Base-by-base conservation (phyloP, 1,140 invertebrate genomes). In the Neomicropteryx cornuta region DNA sequence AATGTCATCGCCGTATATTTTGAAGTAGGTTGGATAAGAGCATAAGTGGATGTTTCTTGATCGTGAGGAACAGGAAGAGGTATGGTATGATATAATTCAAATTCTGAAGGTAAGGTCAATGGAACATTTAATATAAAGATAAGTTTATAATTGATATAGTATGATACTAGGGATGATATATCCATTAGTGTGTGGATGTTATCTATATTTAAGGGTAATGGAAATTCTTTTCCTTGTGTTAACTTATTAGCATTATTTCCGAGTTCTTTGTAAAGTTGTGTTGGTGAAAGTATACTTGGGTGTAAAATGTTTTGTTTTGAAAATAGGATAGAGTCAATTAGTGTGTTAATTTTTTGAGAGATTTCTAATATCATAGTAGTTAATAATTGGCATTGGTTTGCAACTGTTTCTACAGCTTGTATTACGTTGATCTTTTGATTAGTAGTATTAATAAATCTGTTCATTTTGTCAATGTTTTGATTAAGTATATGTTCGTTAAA, bases 401-500 rank as follows among this genome's bases (percentile, higher is more conserved):
- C 23, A 8, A 24, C 6, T 8, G 6, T 24, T n/a, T 24, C 23
- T 24, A n/a, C n/a, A 3, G 13, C 22, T 27, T 11, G 14, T 16
- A 41, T 19, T 5, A 18, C n/a, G 3, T 10, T 32, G 19, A 41
- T 5, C 11, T 41, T 4, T 16, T 18, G 18, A 32, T 33, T 19
- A 14, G 29, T 17, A 33, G 1, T 5, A 19, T 3, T 2, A 29
- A 11, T 4, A 38, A 45, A 42, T 5, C 20, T 21, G 20, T 47
- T 42, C 13, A 47, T 33, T 39, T 35, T 34, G 19, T 18, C 27
- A 22, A 42, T 22, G 33, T 45, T 47, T 27, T 24, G 16, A 23
- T 47, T 42, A 33, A 47, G 35, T 2, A 28, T 34, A 8, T 33
- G 11, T 35, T 47, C 45, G 36, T 45, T 21, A 5, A 10, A 31